phyloP scores from a whole-genome alignment of 1,140 invertebrate genomes.

The Zaprionus kolodkinae region DNA sequence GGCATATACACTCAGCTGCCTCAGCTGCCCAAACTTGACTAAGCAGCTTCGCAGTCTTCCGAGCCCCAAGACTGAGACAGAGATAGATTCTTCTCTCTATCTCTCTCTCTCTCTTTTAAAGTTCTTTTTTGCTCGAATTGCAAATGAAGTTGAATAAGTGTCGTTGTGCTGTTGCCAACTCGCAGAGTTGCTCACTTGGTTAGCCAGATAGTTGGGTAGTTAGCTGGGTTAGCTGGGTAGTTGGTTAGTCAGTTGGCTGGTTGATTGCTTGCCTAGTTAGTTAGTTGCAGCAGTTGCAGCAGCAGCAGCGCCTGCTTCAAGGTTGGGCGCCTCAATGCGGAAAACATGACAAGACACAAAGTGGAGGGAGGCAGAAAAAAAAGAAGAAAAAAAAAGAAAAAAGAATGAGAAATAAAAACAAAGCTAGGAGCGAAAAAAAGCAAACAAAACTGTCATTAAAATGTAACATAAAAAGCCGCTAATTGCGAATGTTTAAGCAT shows the following conservation, averaged over 20 bases:
- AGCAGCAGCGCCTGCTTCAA: constrained; percentile 32
- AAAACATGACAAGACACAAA: constrained; percentile 65
- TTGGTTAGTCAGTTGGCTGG: background rate
- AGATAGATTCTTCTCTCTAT: background rate
- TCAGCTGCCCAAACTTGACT: background rate
- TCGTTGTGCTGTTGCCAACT: constrained; percentile 31
- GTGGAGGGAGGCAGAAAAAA: constrained; percentile 16
- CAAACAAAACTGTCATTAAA: constrained; percentile 69
- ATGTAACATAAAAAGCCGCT: constrained; percentile 73
- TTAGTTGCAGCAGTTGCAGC: constrained; percentile 38
- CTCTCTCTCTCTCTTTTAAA: background rate
- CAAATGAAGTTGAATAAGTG: constrained; percentile 71
- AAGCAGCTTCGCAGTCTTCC: background rate
- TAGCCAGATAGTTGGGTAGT: background rate
- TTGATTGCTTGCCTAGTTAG: constrained; percentile 21
- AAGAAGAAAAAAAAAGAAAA: constrained; percentile 24
- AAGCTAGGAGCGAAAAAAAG: constrained; percentile 18
- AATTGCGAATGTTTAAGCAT: constrained; percentile 54
- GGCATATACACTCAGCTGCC: background rate
- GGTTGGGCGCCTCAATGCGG: constrained; percentile 71
- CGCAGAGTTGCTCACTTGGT: constrained; percentile 14
- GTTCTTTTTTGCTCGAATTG: constrained; percentile 58
- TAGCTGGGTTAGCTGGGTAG: background rate
- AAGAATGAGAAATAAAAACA: constrained; percentile 19
- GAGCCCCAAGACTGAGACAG: background rate